Evolutionary conservation across 2,797 vertebrate genomes (phyloP).

Genomic region (Dallia pectoralis): DNA sequence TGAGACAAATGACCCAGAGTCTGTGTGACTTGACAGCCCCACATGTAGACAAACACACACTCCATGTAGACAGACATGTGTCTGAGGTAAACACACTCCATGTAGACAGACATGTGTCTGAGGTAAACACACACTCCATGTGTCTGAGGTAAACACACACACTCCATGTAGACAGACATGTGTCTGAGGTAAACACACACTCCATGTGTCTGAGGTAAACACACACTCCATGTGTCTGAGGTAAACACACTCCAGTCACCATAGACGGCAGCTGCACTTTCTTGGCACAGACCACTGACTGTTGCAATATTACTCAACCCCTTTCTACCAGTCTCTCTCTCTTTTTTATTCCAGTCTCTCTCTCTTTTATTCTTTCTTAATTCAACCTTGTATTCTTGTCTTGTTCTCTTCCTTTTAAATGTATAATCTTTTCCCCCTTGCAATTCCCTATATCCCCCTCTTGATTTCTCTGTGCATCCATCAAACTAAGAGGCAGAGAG

Average conservation of each 20-base stretch:
- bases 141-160: too few species aligned
- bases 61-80: slow-evolving; percentile 16
- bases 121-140: slow-evolving; percentile 51
- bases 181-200: slow-evolving; percentile 42
- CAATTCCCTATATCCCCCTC: not conserved
- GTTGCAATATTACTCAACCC: slow-evolving; percentile 42
- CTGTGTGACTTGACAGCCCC: slow-evolving; percentile 17
- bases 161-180: slow-evolving; percentile 17
- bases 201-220: slow-evolving; percentile 37
- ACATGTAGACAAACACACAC: too few species aligned
- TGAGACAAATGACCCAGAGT: slow-evolving; percentile 50
- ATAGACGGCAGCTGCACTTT: slow-evolving; percentile 54
- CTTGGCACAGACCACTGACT: slow-evolving; percentile 47
- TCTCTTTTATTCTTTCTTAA: not conserved
- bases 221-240: too few species aligned
- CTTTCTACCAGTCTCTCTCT: not conserved
- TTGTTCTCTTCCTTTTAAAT: not conserved
- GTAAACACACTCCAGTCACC: slow-evolving; percentile 8
- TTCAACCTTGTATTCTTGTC: too few species aligned
- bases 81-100: slow-evolving; percentile 41
- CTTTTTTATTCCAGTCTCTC: slow-evolving; percentile 42
- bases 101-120: slow-evolving; percentile 23
- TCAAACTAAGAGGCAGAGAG: too few species aligned
- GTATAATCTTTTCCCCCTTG: too few species aligned
- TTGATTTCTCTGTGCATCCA: not conserved